Evolutionary conservation across 1,140 invertebrate genomes (phyloP), one percentile per base, ranked within the genome.

Genomic region (Lepidotrigona ventralis): DNA sequence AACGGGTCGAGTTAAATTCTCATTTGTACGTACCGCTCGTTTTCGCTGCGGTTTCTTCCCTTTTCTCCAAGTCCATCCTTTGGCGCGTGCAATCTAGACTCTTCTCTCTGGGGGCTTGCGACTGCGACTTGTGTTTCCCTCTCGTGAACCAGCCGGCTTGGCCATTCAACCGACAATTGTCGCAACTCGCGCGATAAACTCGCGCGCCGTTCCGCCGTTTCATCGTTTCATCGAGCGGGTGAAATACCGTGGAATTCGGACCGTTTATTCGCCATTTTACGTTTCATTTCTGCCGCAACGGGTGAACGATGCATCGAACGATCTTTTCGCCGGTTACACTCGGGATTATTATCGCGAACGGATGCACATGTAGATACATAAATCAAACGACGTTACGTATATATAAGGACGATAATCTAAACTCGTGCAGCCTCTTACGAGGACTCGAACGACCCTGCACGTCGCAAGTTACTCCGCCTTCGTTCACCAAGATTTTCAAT

Each of bases 361-460:
- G 39, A 46, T 46, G 39, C 39, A 46, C 39, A 0, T 46, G 39
- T 46, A 8, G 39, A 8, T 46, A 46, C 39, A 46, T 46, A 46
- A 46, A 46, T 46, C 39, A 46, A 46, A 46, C 39, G 6, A 46
- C 39, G 39, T 46, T 46, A 46, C 39, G 39, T 46, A 8, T 46
- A 46, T 46, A 46, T 8, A 6, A 51, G 9, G 51, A 72, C 56
- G 87, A 88, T 54, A 46, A 15, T 1, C 6, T 5, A 17, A 29
- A 64, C 8, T 1, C 8, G 2, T 9, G 21, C 19, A 21, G 8
- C 14, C 5, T 15, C 0, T 64, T 46, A 82, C 81, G 82, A 85
- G 80, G 68, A 84, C 79, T 63, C 81, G 72, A 86, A 84, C 70
- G 86, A 87, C 85, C 77, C 6, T 46, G 84, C 63, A 54, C 17